Conservation (phyloP, 2,113 vertebrate genomes). For the Sylvia atricapilla region DNA sequence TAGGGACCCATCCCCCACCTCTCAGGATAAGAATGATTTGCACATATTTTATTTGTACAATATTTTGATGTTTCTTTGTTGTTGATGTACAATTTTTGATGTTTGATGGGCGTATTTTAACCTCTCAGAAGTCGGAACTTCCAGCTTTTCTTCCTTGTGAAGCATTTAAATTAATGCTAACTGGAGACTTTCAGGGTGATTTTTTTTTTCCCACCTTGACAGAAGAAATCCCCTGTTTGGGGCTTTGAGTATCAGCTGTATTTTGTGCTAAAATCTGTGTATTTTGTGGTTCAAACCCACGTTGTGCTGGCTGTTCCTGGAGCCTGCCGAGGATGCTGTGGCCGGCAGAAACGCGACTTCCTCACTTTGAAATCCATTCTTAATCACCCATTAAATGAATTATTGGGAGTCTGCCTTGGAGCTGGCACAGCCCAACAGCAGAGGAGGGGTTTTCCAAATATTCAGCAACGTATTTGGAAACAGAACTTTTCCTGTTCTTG, state of each 20-base stretch:
- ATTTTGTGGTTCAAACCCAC: background rate
- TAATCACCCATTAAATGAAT: constrained; percentile 54
- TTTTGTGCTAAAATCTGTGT: background rate
- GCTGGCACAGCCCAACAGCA: background rate
- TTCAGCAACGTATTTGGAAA: constrained; percentile 15
- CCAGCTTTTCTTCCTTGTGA: background rate
- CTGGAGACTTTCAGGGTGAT: background rate
- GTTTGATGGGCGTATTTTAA: background rate
- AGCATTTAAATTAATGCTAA: background rate
- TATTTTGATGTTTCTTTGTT: background rate
- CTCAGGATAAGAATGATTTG: background rate
- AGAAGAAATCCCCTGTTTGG: background rate
- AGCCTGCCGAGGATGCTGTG: constrained; percentile 31
- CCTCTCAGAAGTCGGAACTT: background rate
- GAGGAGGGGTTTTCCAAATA: background rate
- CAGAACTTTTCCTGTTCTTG: constrained; percentile 33
- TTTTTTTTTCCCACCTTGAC: background rate
- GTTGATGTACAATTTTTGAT: too few species aligned
- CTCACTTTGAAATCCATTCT: constrained; percentile 13
- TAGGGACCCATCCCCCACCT: background rate
- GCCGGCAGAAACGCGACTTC: constrained; percentile 16
- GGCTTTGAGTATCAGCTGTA: background rate
- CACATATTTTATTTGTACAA: background rate
- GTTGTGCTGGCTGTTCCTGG: background rate
- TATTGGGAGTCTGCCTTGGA: background rate